A percentile compares a stretch with the other conserved stretches of the same genome.
phyloP scores from a whole-genome alignment of 1,140 invertebrate genomes.

The Trissolcus basalis region DNA sequence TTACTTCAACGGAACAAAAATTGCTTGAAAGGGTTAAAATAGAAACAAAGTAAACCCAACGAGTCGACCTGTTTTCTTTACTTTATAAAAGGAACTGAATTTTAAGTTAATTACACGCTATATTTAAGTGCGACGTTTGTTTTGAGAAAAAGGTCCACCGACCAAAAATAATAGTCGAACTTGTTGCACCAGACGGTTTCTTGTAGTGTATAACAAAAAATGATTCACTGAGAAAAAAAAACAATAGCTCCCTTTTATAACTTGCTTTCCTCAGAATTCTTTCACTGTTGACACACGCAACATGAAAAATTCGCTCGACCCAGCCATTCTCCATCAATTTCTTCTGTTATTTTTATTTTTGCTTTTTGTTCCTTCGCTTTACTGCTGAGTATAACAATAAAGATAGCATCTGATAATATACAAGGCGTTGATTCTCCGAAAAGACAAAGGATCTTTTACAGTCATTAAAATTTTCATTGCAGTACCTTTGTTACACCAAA shows the following conservation, averaged over 20 bases:
- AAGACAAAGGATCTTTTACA: no score
- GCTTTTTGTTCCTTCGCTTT: not conserved
- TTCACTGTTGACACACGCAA: constrained; percentile 19
- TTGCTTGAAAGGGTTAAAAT: no score
- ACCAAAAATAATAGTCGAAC: constrained; percentile 25
- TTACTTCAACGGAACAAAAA: no score
- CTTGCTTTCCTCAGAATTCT: constrained; percentile 8
- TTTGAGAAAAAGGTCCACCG: constrained; percentile 2
- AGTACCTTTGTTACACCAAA: no score
- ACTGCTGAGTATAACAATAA: no score
- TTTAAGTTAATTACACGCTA: constrained; percentile 12
- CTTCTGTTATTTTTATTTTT: constrained; percentile 9
- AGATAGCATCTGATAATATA: no score
- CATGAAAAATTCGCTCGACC: constrained; percentile 16
- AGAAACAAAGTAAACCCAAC: no score
- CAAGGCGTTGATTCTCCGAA: no score
- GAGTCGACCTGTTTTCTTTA: no score
- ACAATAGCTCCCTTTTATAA: constrained; percentile 11
- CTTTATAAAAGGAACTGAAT: not conserved
- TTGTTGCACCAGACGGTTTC: constrained; percentile 15
- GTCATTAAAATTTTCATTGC: no score
- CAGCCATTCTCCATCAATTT: constrained; percentile 8
- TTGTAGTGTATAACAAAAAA: not conserved
- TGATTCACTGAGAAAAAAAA: constrained; percentile 4
- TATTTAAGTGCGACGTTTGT: constrained; percentile 10